Evolutionary conservation across 2,113 vertebrate genomes (phyloP).

Genomic region (Ochotona princeps): DNA sequence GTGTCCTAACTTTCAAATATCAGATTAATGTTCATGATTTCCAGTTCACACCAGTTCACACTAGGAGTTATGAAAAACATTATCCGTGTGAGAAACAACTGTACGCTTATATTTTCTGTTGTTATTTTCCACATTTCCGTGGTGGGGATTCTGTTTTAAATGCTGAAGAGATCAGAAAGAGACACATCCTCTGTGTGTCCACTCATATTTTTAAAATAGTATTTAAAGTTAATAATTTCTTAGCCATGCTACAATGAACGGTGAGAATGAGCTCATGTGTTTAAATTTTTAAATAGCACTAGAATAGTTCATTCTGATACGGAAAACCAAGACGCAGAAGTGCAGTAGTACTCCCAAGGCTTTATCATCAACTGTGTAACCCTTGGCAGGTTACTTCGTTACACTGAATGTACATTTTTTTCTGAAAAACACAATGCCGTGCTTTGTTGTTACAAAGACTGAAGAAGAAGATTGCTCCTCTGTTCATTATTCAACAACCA

Average conservation of each 20-base stretch:
- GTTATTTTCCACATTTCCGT: neutral
- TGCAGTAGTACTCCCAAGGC: neutral
- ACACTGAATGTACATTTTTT: neutral
- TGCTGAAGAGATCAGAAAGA: conserved; percentile 50
- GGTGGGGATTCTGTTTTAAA: neutral
- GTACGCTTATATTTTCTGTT: conserved; percentile 50
- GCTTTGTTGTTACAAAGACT: neutral
- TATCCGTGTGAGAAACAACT: neutral
- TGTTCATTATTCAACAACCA: conserved; percentile 26
- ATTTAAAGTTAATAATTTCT: conserved; percentile 72
- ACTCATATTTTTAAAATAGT: conserved; percentile 32
- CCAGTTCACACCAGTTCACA: neutral
- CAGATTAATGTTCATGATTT: conserved; percentile 75
- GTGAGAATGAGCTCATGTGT: conserved; percentile 56
- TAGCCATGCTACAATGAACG: conserved; percentile 62
- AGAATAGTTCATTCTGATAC: conserved; percentile 11
- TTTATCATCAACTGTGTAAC: neutral
- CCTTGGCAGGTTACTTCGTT: neutral
- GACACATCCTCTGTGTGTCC: conserved; percentile 54
- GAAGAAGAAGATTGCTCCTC: neutral
- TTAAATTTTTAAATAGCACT: conserved; percentile 57
- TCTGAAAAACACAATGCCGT: neutral
- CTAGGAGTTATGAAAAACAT: conserved; percentile 51
- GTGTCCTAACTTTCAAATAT: conserved; percentile 68
- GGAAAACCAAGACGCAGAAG: neutral